Base-by-base conservation (phyloP, 1,140 invertebrate genomes). In the Rhyzopertha dominica region DNA sequence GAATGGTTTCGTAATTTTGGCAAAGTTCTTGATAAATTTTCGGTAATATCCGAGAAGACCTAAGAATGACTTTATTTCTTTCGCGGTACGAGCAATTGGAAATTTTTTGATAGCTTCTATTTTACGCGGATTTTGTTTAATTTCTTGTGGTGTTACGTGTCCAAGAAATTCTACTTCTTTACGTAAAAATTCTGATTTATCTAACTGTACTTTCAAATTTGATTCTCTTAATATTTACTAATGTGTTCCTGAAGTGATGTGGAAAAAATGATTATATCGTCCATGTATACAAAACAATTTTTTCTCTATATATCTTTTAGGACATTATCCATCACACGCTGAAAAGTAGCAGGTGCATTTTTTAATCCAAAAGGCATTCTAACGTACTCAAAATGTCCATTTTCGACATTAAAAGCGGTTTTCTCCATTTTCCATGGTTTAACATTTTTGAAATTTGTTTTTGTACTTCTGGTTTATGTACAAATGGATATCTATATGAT, bases 261-360 rank as follows among this genome's bases (percentile, higher is more conserved):
- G 10, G 49, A 51, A 31, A 50, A 63, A 9, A 70, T 39, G 1
- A 75, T 54, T 5, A 75, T 61, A 34, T 75, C 73, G 54, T 75
- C 71, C 5, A 75, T 60, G 48, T 29, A 66, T 35, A 30, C 23
- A 9, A 36, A 52, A 54, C 16, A 43, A 2, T 40, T 50, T 22
- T 51, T 37, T n/a, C 51, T 48, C 38, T 19, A 17, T 13, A 34
- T n/a, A n/a, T n/a, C n/a, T n/a, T n/a, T n/a, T 31, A 31, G 17
- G 18, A 43, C 14, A 25, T 13, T 17, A 19, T 32, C 26, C 39
- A 43, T 47, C 14, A 30, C 25, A 17, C 39, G 10, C 26, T 42
- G 45, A 32, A 47, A 47, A 1, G 39, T 47, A 9, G 45, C 5
- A n/a, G 45, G 16, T 10, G 45, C 16, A 5, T 47, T 47, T 22